A percentile compares a stretch with the other conserved stretches of the same genome.
Conservation (phyloP, 2,888 invertebrate species). For the Ptychoptera contaminata region DNA sequence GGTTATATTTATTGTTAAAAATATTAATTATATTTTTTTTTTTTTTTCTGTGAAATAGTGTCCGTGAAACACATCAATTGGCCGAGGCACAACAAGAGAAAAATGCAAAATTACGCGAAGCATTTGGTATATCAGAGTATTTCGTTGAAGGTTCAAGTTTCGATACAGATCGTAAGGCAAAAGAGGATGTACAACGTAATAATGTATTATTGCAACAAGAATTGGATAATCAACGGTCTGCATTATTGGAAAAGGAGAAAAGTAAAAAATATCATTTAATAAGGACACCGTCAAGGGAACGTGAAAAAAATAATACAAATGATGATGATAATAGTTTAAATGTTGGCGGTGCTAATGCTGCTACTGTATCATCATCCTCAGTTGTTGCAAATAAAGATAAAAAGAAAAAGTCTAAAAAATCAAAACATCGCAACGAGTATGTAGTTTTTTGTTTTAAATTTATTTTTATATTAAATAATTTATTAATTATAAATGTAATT, state of each 20-base stretch:
- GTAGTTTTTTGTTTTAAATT: slow-evolving; percentile 10
- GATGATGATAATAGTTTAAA: slow-evolving; percentile 40
- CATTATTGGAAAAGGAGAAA: slow-evolving; percentile 21
- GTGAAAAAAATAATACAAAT: slow-evolving; percentile 7
- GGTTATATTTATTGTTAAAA: neutral
- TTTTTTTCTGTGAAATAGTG: slow-evolving; percentile 38
- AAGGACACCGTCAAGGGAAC: slow-evolving; percentile 55
- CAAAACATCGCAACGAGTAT: slow-evolving; percentile 57
- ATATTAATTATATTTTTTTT: slow-evolving; percentile 1
- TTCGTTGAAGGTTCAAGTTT: slow-evolving; percentile 90
- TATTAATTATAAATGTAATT: slow-evolving; percentile 8
- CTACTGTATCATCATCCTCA: no score
- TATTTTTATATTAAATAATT: slow-evolving; percentile 7
- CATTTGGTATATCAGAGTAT: slow-evolving; percentile 85
- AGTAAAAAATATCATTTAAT: slow-evolving; percentile 53
- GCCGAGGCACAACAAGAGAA: slow-evolving; percentile 93
- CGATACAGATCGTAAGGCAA: slow-evolving; percentile 55
- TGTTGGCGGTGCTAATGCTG: slow-evolving; percentile 21
- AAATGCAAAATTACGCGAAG: slow-evolving; percentile 81
- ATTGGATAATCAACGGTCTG: slow-evolving; percentile 32
- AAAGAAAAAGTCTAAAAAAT: slow-evolving; percentile 43
- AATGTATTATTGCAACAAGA: slow-evolving; percentile 31
- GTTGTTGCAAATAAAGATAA: slow-evolving; percentile 30
- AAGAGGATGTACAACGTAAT: slow-evolving; percentile 33
- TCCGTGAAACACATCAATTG: slow-evolving; percentile 88